These are phyloP conservation scores for Actinernus sp. DNA, from an alignment of 92 coral and sea anemone species.

Conservation along the genomic window DNA sequence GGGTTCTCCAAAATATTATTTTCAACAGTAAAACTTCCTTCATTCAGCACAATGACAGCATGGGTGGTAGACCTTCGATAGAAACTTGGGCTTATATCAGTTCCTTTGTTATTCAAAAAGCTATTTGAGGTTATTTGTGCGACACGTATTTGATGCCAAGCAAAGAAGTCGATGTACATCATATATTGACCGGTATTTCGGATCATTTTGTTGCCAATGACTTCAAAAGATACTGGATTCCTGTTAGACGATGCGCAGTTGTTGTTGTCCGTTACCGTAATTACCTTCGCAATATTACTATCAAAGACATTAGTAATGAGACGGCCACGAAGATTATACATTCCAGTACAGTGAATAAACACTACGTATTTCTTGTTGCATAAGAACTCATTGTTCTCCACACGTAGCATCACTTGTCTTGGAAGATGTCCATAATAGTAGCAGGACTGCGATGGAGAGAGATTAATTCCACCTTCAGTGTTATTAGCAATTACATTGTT, in stretches of 20 bases:
- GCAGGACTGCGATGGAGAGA: conserved; percentile 16
- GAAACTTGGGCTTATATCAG: conserved; percentile 3
- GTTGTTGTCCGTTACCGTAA: conserved; percentile 27
- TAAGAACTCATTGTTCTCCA: conserved; percentile 17
- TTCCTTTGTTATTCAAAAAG: conserved; percentile 16
- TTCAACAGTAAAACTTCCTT: conserved; percentile 33
- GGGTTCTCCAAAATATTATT: conserved; percentile 49
- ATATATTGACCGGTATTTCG: conserved; percentile 39
- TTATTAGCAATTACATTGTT: neutral
- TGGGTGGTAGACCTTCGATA: conserved; percentile 21
- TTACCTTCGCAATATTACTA: conserved; percentile 29
- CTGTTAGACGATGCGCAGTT: conserved; percentile 9
- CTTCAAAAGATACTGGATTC: conserved; percentile 13
- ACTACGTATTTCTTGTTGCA: conserved; percentile 20
- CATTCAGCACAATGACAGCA: conserved; percentile 32
- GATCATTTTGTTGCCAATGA: conserved; percentile 14
- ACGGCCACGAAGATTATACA: conserved; percentile 15
- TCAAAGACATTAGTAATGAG: conserved; percentile 27
- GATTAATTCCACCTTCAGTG: neutral
- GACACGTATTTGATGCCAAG: conserved; percentile 18
- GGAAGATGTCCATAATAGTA: neutral
- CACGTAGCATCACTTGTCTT: neutral
- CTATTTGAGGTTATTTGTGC: conserved; percentile 26
- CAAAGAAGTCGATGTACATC: conserved; percentile 22
- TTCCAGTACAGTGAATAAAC: conserved; percentile 26